Evolutionary conservation across 2,797 vertebrate genomes (phyloP).

Genomic region (Thalassophryne amazonica): DNA sequence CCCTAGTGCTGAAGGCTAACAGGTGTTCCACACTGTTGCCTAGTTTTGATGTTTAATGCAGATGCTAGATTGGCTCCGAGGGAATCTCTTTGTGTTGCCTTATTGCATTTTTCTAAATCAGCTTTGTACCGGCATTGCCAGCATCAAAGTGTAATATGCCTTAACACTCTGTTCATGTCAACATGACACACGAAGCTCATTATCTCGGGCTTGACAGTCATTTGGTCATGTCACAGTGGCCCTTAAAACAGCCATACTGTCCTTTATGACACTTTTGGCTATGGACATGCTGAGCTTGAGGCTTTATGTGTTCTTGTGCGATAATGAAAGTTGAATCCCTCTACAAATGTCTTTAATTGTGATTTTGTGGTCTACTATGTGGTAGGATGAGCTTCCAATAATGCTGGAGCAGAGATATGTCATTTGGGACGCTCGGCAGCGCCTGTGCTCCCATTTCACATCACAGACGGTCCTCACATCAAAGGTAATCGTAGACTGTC

Average conservation of each 20-base stretch:
- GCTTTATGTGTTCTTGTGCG: conserved; percentile 54
- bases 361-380: conserved; percentile 66
- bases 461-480: conserved; percentile 69
- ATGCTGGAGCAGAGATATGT: conserved; percentile 40
- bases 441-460: conserved; percentile 67
- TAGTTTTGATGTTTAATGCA: conserved; percentile 56
- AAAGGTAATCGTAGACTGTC: conserved; percentile 66
- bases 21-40: too few relatives aligned
- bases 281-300: conserved; percentile 47
- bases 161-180: conserved; percentile 62
- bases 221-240: conserved; percentile 62
- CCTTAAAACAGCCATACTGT: conserved; percentile 69
- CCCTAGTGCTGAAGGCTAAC: too few relatives aligned
- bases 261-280: conserved; percentile 69
- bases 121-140: conserved; percentile 56
- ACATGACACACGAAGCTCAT: conserved; percentile 74
- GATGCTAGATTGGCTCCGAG: conserved; percentile 43
- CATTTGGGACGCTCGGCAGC: conserved; percentile 47
- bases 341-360: conserved; percentile 73
- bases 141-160: conserved; percentile 69
- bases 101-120: conserved; percentile 55
- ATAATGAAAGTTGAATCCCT: conserved; percentile 72
- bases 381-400: conserved; percentile 69
- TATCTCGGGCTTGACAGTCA: conserved; percentile 70
- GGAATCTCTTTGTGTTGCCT: conserved; percentile 54